Base-by-base conservation (phyloP, 2,113 vertebrate species). In the Psettodes erumei region DNA sequence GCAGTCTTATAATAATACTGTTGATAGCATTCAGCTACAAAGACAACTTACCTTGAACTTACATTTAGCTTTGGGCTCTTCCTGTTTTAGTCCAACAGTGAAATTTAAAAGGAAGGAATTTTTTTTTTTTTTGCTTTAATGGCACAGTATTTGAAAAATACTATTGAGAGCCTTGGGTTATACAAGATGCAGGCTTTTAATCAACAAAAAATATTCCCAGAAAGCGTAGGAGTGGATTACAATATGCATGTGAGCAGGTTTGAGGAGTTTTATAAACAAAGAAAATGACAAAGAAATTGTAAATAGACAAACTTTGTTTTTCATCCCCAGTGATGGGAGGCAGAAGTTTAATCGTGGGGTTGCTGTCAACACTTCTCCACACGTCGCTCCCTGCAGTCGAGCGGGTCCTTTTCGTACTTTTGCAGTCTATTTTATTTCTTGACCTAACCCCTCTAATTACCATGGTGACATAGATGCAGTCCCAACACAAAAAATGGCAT, bases 1-100 rank as follows among this genome's bases (percentile, higher is more conserved):
- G 60, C 1, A 1, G n/a, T 45, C 37, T n/a, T 28, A 8, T 55
- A 70, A 69, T 78, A 40, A 71, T 32, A 5, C 64, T 25, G 66
- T 54, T 69, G 58, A 85, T 60, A 18, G 11, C 15, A 25, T 47
- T 38, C 61, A 67, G 33, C 75, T 80, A 71, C 65, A 68, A 76
- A 85, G 54, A 75, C 43, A n/a, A 15, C 33, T 33, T 19, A 63
- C 62, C 37, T 54, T 51, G 43, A 73, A 60, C 32, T 54, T 23
- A 42, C 11, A 40, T 23, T 37, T 30, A 60, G 43, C 60, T 55
- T 25, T 47, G 15, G 51, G 56, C 38, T 40, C 45, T 61, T 71
- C 54, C 50, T 54, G 27, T 63, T 70, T 54, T 6, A 32, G 10
- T 54, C n/a, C 28, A 23, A 63, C 27, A 11, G 35, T 50, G 6